Conservation (phyloP, 2,888 invertebrate species). For the Polydesmus complanatus region DNA sequence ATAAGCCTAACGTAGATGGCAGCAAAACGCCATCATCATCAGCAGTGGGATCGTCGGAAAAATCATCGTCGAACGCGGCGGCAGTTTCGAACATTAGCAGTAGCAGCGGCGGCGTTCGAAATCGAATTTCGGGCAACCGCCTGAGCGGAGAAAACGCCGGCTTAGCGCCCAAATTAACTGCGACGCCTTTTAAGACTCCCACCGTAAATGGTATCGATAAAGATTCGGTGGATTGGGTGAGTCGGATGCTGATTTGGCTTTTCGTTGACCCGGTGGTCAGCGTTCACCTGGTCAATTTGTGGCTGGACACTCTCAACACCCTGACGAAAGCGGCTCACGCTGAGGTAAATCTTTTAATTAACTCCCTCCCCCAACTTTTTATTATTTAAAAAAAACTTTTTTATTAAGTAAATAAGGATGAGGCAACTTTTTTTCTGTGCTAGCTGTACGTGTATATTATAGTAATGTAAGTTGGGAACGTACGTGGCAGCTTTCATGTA, state of each 20-base stretch:
- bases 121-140: not conserved
- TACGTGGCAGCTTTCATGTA: too few relatives aligned
- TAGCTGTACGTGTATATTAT: too few relatives aligned
- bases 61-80: not conserved
- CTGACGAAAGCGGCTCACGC: conserved; percentile 2
- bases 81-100: not conserved
- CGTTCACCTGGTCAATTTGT: not conserved
- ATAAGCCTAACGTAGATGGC: not conserved
- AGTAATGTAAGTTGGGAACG: too few relatives aligned
- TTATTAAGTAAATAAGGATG: not conserved
- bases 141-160: not conserved
- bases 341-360: conserved; percentile 12
- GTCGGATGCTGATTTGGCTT: conserved; percentile 5
- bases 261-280: conserved; percentile 7
- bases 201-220: conserved; percentile 9
- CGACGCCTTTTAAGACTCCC: not conserved
- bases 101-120: not conserved
- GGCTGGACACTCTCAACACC: conserved; percentile 6
- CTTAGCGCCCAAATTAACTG: not conserved
- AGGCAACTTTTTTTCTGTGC: too few relatives aligned
- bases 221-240: conserved; percentile 10
- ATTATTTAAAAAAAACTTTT: not conserved
- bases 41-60: not conserved
- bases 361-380: too few relatives aligned
- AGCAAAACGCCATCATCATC: not conserved